These are phyloP conservation scores for Bos indicus DNA, from an alignment of 2,113 vertebrate genomes.

Conservation along the genomic window DNA sequence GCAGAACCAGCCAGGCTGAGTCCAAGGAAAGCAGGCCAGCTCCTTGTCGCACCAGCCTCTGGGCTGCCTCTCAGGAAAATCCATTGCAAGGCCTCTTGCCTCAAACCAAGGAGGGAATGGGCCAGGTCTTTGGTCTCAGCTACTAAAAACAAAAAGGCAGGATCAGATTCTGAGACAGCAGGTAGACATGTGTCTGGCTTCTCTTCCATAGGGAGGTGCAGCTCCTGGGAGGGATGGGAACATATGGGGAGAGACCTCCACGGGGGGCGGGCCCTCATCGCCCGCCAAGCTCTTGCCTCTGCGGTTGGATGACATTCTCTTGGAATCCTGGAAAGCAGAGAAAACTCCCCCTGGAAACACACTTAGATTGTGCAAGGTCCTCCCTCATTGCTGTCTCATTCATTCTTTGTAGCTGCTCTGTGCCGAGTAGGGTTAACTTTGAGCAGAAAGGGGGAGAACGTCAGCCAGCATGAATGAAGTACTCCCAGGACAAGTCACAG, in stretches of 20 bases:
- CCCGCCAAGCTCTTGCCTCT: not conserved
- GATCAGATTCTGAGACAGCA: not conserved
- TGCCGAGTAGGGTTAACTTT: constrained; percentile 43
- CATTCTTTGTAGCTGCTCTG: not conserved
- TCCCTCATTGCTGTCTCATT: not conserved
- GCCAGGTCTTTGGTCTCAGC: not conserved
- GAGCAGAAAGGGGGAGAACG: not conserved
- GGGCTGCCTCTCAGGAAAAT: constrained; percentile 55
- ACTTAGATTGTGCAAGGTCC: not conserved
- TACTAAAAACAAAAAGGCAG: not conserved
- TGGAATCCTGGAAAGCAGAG: constrained; percentile 48
- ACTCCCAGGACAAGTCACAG: constrained; percentile 39
- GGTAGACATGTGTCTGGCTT: not conserved
- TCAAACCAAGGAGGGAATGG: not conserved
- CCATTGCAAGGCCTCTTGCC: not conserved
- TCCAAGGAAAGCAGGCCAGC: constrained; percentile 40
- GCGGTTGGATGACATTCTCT: not conserved
- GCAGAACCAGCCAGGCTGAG: not conserved
- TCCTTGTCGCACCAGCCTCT: constrained; percentile 17
- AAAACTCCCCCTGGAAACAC: not conserved
- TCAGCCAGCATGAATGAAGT: constrained; percentile 42
- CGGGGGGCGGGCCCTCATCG: not conserved
- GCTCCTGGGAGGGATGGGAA: not conserved
- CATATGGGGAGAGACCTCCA: not conserved
- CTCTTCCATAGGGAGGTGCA: not conserved